phyloP scores from a whole-genome alignment of 2,113 vertebrate genomes.

The Lucifuga dentata region DNA sequence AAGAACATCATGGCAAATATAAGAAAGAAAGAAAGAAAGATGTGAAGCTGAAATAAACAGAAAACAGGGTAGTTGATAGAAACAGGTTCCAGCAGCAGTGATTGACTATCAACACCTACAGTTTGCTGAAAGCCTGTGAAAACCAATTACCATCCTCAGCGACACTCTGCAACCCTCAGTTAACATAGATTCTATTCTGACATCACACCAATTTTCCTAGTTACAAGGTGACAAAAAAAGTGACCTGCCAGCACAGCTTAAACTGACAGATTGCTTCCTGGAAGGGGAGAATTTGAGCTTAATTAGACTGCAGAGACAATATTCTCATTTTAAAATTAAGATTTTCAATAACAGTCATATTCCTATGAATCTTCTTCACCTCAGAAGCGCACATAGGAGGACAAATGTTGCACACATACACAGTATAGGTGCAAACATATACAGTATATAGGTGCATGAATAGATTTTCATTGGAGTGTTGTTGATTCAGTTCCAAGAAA shows the following conservation, averaged over 20 bases:
- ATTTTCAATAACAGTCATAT: neutral
- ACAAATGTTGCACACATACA: neutral
- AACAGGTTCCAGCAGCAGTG: neutral
- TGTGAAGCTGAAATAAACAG: neutral
- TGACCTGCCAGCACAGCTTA: neutral
- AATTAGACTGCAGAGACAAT: neutral
- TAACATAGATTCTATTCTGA: conserved; percentile 22
- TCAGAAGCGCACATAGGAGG: neutral
- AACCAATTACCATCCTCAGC: conserved; percentile 15
- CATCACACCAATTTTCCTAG: conserved; percentile 41
- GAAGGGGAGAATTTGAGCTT: no score
- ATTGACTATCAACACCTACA: conserved; percentile 32
- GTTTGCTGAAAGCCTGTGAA: neutral
- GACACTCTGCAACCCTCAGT: neutral
- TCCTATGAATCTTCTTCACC: neutral
- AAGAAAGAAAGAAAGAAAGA: neutral
- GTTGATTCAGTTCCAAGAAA: conserved; percentile 61
- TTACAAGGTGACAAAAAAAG: conserved; percentile 16
- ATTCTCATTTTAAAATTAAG: neutral
- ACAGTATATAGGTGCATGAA: conserved; percentile 30
- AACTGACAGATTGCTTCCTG: no score
- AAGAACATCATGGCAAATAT: no score
- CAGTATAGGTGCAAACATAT: neutral
- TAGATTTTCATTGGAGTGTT: conserved; percentile 42
- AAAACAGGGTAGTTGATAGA: no score